Base-by-base conservation (phyloP, 2,797 vertebrate species). In the Lithobates sylvaticus region DNA sequence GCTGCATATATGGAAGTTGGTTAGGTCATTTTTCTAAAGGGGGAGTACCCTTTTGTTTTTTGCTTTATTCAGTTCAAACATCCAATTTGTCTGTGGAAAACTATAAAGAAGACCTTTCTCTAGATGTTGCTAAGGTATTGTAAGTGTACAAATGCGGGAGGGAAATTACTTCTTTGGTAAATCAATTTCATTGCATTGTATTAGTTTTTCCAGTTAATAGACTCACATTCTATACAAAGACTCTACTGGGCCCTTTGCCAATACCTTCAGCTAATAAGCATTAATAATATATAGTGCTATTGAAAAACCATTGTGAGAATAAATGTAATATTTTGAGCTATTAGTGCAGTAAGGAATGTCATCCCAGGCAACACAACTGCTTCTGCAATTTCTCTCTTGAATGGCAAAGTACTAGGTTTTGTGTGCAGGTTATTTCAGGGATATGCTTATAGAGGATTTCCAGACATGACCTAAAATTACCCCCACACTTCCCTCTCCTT, bases 211-310 rank as follows among this genome's bases (percentile, higher is more conserved):
- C 32, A 71, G 32, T 34, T 71, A 39, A 71, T 32, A 44, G 36
- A 73, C 36, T 44, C 23, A 42, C 36, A 73, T 26, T 10, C 39
- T 9, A 9, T 39, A n/a, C 21, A 21, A 34, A 13, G 5, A 44
- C 39, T 73, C 8, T 13, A 21, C 71, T 73, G 36, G 23, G 36
- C 23, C 10, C 71, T n/a, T 73, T 73, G 29, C 71, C 71, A 42
- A 44, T 44, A 73, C 26, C 54, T 58, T 44, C 64, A 64, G 21
- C 36, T 79, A 78, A 89, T 88, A 90, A 77, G 88, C 88, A 88
- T 44, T 73, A 86, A 79, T 88, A 84, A 27, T 77, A 27, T 36
- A 77, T 18, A 64, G 50, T 61, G 50, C 18, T 32, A 64, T 77
- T 77, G 47, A 64, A 29, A 34, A 34, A 29, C 47, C 18, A 61